phyloP scores from a whole-genome alignment of 2,888 invertebrate species.

The Erebia epiphron region DNA sequence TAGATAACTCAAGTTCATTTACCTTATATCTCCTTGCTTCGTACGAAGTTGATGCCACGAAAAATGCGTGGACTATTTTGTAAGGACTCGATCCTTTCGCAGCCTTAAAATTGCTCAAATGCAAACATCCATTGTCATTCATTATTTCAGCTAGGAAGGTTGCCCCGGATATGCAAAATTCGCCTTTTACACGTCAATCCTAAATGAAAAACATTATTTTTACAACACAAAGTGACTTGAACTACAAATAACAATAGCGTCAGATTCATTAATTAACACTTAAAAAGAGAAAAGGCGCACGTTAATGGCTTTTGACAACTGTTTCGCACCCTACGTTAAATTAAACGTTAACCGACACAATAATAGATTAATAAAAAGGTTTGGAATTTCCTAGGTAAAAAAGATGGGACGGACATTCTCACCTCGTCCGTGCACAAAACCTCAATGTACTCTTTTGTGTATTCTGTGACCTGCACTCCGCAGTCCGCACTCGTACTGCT shows the following conservation, averaged over 20 bases:
- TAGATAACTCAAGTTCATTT: constrained; percentile 43
- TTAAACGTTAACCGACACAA: not conserved
- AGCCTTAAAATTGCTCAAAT: constrained; percentile 90
- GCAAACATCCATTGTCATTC: constrained; percentile 89
- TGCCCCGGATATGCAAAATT: constrained; percentile 38
- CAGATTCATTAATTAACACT: constrained; percentile 2
- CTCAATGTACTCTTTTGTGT: no score
- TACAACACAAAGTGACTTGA: constrained; percentile 28
- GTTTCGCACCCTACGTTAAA: not conserved
- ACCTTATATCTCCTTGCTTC: constrained; percentile 94
- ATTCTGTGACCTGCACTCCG: no score
- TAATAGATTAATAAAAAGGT: no score
- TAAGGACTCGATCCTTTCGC: constrained; percentile 88
- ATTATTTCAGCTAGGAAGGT: constrained; percentile 56
- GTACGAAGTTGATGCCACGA: constrained; percentile 90
- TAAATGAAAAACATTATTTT: constrained; percentile 43
- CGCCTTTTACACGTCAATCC: constrained; percentile 39
- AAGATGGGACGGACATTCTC: no score
- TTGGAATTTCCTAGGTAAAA: no score
- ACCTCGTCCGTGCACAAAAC: no score
- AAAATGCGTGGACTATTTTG: constrained; percentile 92
- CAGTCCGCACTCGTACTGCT: no score
- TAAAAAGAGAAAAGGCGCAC: constrained; percentile 5
- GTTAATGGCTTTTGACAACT: not conserved
- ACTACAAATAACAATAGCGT: constrained; percentile 3